phyloP scores from a whole-genome alignment of 2,797 vertebrate species.

The Typhlichthys eigenmanni region DNA sequence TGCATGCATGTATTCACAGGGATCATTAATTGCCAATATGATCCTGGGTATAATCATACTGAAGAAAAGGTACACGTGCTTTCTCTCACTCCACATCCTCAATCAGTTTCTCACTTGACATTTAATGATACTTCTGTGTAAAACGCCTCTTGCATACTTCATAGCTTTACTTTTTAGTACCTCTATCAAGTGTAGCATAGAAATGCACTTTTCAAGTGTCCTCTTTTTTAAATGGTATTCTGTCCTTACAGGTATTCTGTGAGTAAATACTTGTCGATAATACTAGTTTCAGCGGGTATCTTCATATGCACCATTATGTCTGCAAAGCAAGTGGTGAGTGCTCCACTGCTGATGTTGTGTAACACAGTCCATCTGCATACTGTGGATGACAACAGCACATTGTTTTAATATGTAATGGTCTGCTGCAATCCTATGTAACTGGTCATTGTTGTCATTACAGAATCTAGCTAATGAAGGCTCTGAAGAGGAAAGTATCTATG shows the following conservation, averaged over 20 bases:
- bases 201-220: background rate
- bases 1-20: slow-evolving; percentile 71
- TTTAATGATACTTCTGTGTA: background rate
- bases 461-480: slow-evolving; percentile 63
- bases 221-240: background rate
- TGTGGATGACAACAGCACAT: background rate
- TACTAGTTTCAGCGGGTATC: slow-evolving; percentile 90
- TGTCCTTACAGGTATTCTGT: slow-evolving; percentile 82
- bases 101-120: background rate
- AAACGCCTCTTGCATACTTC: background rate
- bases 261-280: slow-evolving; percentile 90
- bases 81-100: slow-evolving; percentile 1
- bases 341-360: background rate
- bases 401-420: background rate
- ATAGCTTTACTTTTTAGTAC: background rate
- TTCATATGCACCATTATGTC: slow-evolving; percentile 98
- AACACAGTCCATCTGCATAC: background rate
- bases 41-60: slow-evolving; percentile 92
- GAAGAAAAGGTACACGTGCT: slow-evolving; percentile 88
- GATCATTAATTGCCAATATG: slow-evolving; percentile 97
- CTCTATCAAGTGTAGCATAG: background rate
- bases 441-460: slow-evolving; percentile 45
- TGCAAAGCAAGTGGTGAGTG: slow-evolving; percentile 95
- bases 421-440: background rate
- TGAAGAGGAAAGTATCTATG: slow-evolving; percentile 79